phyloP scores from a whole-genome alignment of 2,888 invertebrate species.

The Drosophila melanocephala region DNA sequence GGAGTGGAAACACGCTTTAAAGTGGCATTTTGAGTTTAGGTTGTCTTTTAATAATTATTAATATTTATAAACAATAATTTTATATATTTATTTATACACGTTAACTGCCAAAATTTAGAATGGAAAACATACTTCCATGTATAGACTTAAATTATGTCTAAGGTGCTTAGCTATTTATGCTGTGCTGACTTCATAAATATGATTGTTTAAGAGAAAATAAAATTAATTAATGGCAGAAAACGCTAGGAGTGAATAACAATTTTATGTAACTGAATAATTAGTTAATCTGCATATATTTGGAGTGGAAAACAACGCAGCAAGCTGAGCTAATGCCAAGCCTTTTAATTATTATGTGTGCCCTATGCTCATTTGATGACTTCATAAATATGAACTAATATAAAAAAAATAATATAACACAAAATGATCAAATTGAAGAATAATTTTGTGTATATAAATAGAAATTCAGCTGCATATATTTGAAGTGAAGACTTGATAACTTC shows the following conservation, averaged over 20 bases:
- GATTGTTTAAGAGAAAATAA: background rate
- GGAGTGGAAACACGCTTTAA: background rate
- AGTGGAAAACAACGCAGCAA: background rate
- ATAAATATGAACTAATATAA: conserved; percentile 11
- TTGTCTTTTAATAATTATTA: background rate
- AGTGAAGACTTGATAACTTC: background rate
- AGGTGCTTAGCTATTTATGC: background rate
- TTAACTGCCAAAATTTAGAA: background rate
- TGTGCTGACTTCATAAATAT: conserved; percentile 46
- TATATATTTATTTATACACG: background rate
- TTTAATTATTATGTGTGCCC: background rate
- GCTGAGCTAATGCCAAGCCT: background rate
- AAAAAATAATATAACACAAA: background rate
- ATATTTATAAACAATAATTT: background rate
- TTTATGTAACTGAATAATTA: background rate
- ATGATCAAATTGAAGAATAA: background rate
- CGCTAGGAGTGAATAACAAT: background rate
- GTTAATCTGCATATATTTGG: background rate
- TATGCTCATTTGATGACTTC: conserved; percentile 56
- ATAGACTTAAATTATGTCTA: background rate
- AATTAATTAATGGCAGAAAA: background rate
- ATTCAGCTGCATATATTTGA: background rate
- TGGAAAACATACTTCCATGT: background rate
- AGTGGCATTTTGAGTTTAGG: too few species aligned
- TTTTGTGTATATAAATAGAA: background rate